These are phyloP conservation scores for Antheraea mylitta DNA, from an alignment of 1,140 invertebrate genomes.

Conservation along the genomic window DNA sequence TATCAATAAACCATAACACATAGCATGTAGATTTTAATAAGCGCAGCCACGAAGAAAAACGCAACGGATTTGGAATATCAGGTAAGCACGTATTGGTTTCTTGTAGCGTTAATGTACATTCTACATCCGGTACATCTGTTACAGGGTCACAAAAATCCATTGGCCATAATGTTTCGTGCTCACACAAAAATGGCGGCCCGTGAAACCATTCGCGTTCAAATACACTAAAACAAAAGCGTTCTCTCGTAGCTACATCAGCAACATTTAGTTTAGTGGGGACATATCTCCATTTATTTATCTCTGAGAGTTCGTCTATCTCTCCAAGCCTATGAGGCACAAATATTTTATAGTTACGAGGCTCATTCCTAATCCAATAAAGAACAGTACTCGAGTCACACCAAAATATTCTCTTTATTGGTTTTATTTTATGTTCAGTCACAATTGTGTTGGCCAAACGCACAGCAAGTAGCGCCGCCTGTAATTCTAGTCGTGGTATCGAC, in stretches of 20 bases:
- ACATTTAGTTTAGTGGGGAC: slow-evolving; percentile 44
- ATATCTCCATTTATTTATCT: slow-evolving; percentile 37
- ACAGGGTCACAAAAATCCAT: not conserved
- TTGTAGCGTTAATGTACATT: not conserved
- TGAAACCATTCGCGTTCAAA: slow-evolving; percentile 22
- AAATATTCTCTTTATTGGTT: not conserved
- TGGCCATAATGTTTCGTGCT: slow-evolving; percentile 19
- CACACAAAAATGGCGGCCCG: slow-evolving; percentile 19
- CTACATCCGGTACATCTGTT: not conserved
- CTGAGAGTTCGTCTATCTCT: slow-evolving; percentile 49
- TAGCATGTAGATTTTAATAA: slow-evolving; percentile 3
- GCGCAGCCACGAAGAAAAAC: slow-evolving; percentile 23
- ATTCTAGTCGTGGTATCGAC: slow-evolving; percentile 26
- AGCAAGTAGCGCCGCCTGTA: slow-evolving; percentile 21
- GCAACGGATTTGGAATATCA: slow-evolving; percentile 7
- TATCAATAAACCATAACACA: slow-evolving; percentile 15
- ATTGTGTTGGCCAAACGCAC: slow-evolving; percentile 16
- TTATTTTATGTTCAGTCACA: slow-evolving; percentile 16
- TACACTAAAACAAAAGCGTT: slow-evolving; percentile 9
- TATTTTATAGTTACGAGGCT: slow-evolving; percentile 37
- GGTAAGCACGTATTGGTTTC: not conserved
- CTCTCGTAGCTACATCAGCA: slow-evolving; percentile 40
- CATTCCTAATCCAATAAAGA: slow-evolving; percentile 24
- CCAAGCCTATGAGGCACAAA: slow-evolving; percentile 61
- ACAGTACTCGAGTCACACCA: slow-evolving; percentile 30